Base-by-base conservation (phyloP, 1,140 invertebrate genomes). In the Pararge aegeria region DNA sequence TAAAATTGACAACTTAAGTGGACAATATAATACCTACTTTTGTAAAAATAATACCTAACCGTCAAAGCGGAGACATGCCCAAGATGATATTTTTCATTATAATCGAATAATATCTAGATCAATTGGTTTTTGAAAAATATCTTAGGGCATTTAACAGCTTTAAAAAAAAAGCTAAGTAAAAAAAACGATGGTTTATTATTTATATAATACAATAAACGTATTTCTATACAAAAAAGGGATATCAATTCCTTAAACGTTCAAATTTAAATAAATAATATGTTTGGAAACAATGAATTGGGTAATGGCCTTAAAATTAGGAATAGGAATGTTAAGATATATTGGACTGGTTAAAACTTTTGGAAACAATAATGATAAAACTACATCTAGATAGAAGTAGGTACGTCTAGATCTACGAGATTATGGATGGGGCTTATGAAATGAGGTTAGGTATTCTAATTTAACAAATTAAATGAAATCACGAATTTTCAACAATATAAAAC, bases 281-380 rank as follows among this genome's bases (percentile, higher is more conserved):
- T 19, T 46, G 16, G 27, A 3, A 55, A 19, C 24, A 42, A 55
- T 42, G 52, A 24, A 55, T 19, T 13, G 42, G 42, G 40, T 42
- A 46, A 55, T 30, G 53, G 53, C 42, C 53, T 46, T 55, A 46
- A 55, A 46, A 46, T 55, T 46, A 34, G 42, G 27, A 55, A 20
- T 46, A 27, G 44, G 44, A 21, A 46, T 46, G 44, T 21, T 46
- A 2, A 46, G 18, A 46, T 21, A 21, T 46, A 42, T 18, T 13
- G 20, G 19, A 46, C 12, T n/a, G 44, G 38, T 42, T 19, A 42
- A 16, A 42, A 46, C 18, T 21, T 46, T n/a, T 18, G 38, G 9
- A 40, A n/a, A 13, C 10, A 5, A 5, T 13, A 5, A 16, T n/a
- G 12, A n/a, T 37, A 19, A 20, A 21, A 46, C 18, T 46, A 21